Base-by-base conservation (phyloP, 2,797 vertebrate species). In the Tenualosa thibaudeaui region DNA sequence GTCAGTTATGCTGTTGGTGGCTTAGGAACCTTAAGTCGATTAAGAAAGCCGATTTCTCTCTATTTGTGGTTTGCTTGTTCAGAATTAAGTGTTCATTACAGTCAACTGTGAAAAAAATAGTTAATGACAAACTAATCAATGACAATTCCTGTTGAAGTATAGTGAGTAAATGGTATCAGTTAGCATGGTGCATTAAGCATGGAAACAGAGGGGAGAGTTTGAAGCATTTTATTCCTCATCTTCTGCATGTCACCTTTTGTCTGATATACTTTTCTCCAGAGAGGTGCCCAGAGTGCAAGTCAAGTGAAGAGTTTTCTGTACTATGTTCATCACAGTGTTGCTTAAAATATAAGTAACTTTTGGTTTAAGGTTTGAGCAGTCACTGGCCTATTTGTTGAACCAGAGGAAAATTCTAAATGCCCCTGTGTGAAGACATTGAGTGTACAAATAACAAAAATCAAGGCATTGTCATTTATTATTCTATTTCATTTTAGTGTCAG, bases 71-170 rank as follows among this genome's bases (percentile, higher is more conserved):
- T 17, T 22, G 37, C 37, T 78, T 78, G 71, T 78, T 78, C 71
- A 8, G 71, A 78, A 3, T 78, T 40, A 78, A 78, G 40, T 40
- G 40, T 43, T 78, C 17, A 78, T 46, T 78, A 78, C 40, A 78
- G 37, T 43, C 37, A 43, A 75, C 15, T 40, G 15, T 43, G 68
- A 4, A 75, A 40, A 40, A 75, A 43, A 43, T 46, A 40, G 12
- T 40, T 19, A 62, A 62, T 62, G 58, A 40, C 15, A 78, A 46
- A 78, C 71, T 19, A 78, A 43, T 78, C 71, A 78, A 78, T 22
- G 26, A 46, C 26, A 71, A 71, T 37, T 5, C 26, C 65, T 71
- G 37, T 9, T 26, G 40, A 78, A 78, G 71, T 40, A 8, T 46
- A 78, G 71, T 46, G 71, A 46, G 65, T 15, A 17, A 37, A 78